Conservation (phyloP, 2,113 vertebrate genomes). For the Poeciliopsis prolifica region DNA sequence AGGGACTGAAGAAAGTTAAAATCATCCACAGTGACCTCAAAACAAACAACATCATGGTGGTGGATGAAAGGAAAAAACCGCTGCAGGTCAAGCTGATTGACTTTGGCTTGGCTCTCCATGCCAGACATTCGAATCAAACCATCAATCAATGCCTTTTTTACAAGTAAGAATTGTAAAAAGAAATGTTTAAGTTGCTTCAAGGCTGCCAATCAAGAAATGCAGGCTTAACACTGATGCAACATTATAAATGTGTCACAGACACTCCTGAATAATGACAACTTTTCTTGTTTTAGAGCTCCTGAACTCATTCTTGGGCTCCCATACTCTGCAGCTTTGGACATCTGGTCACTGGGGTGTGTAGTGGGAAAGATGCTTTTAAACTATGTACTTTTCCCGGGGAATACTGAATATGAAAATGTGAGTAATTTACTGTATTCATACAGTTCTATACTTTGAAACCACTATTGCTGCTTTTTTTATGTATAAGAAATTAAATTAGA, state of each 20-base stretch:
- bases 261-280: background rate
- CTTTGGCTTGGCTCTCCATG: background rate
- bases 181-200: background rate
- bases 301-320: slow-evolving; percentile 3
- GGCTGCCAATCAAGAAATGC: background rate
- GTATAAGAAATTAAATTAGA: no score
- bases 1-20: background rate
- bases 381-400: background rate
- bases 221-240: background rate
- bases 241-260: background rate
- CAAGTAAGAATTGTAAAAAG: background rate
- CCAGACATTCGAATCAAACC: background rate
- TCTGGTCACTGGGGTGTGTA: slow-evolving; percentile 2
- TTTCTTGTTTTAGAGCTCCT: background rate
- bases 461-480: no score
- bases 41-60: slow-evolving; percentile 2
- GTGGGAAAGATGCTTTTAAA: background rate
- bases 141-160: background rate
- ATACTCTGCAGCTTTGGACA: background rate
- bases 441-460: background rate
- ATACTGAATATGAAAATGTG: background rate
- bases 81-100: slow-evolving; percentile 8
- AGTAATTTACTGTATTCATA: background rate
- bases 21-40: slow-evolving; percentile 3
- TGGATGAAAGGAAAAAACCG: background rate